Percentiles rank a stretch among this genome's conserved stretches.
Evolutionary conservation across 1,140 invertebrate genomes (phyloP).

Genomic region (Ephestia elutella): DNA sequence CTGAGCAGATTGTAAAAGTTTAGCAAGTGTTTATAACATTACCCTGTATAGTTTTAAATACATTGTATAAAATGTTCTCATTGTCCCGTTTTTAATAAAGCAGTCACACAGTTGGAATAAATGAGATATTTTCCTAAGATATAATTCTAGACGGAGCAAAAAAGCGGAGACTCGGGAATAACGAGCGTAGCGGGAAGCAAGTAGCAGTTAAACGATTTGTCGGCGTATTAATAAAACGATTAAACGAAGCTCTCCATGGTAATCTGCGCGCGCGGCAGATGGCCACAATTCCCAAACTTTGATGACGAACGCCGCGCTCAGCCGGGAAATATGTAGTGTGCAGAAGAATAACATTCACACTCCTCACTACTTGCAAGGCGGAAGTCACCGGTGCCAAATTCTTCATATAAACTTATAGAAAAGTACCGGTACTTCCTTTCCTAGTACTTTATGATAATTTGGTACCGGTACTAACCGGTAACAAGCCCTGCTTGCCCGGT

Average conservation of each 20-base stretch:
- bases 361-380: too few species aligned
- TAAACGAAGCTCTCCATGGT: constrained; percentile 67
- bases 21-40: too few species aligned
- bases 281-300: constrained; percentile 69
- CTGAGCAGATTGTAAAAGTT: too few species aligned
- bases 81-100: neutral
- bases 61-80: neutral
- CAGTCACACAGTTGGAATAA: neutral
- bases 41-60: too few species aligned
- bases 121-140: neutral
- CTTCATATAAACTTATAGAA: too few species aligned
- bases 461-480: too few species aligned
- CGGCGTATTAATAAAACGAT: constrained; percentile 73
- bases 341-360: too few species aligned
- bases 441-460: too few species aligned
- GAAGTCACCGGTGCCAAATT: too few species aligned
- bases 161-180: neutral
- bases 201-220: constrained; percentile 65
- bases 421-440: too few species aligned
- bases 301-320: constrained; percentile 52
- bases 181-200: constrained; percentile 23
- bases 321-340: neutral
- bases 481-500: too few species aligned
- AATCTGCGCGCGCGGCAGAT: constrained; percentile 69
- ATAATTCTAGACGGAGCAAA: neutral